These are phyloP conservation scores for Alaudala cheleensis DNA, from an alignment of 2,113 vertebrate genomes.

Conservation along the genomic window DNA sequence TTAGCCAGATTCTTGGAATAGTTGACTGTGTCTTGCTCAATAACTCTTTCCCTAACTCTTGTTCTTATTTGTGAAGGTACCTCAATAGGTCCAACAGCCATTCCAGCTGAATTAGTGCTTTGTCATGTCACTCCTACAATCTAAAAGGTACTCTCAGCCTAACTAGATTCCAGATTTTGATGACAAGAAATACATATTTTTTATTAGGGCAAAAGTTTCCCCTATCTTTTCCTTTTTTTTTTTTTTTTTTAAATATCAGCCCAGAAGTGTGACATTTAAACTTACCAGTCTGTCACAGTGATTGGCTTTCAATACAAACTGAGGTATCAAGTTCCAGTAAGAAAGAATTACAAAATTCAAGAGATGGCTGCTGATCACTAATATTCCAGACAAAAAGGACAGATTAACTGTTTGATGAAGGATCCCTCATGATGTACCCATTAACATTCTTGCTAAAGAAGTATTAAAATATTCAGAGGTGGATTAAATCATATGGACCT, in stretches of 20 bases:
- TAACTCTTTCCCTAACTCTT: background rate
- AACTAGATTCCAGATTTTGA: background rate
- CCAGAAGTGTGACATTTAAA: background rate
- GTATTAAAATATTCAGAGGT: background rate
- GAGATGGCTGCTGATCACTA: background rate
- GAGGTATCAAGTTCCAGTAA: background rate
- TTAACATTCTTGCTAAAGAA: background rate
- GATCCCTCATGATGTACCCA: background rate
- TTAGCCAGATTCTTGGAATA: background rate
- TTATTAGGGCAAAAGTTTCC: background rate
- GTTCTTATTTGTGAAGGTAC: background rate
- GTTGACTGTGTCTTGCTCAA: background rate
- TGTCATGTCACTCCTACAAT: background rate
- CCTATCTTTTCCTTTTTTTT: background rate
- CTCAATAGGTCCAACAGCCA: background rate
- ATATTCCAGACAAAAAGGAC: background rate
- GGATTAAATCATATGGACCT: background rate
- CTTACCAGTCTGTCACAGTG: background rate
- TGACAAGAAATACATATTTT: background rate
- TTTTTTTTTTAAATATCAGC: background rate
- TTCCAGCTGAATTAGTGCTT: background rate
- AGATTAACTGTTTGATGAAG: background rate
- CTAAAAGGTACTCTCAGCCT: background rate
- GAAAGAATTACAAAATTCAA: background rate
- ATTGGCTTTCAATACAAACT: background rate